Evolutionary conservation across 2,888 invertebrate species (phyloP).

Genomic region (Siphlonurus alternatus): DNA sequence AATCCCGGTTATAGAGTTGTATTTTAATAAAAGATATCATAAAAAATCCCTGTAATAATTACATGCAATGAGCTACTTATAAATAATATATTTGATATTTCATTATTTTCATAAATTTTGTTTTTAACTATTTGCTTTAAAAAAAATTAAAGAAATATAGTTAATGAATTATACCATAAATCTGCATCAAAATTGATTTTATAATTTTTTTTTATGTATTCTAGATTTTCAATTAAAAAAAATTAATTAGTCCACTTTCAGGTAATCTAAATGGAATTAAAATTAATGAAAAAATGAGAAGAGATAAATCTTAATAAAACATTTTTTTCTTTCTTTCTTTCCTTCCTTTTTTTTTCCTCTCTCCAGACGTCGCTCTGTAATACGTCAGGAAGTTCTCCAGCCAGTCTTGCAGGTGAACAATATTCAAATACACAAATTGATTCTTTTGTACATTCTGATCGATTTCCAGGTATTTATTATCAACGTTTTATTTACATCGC

Average conservation of each 20-base stretch:
- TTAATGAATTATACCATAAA: background rate
- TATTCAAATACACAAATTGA: no score
- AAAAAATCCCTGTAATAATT: no score
- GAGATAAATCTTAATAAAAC: background rate
- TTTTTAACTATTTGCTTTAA: background rate
- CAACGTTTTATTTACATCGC: no score
- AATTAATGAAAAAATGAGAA: background rate
- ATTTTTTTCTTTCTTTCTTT: background rate
- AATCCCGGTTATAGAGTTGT: no score
- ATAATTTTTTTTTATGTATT: background rate
- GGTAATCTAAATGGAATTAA: background rate
- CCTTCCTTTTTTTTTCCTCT: background rate
- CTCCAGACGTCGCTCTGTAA: background rate
- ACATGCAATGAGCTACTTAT: no score
- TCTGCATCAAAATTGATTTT: background rate
- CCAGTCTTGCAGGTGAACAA: no score
- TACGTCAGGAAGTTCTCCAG: background rate
- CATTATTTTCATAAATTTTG: background rate
- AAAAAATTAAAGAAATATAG: background rate
- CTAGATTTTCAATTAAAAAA: background rate
- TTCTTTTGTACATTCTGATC: no score
- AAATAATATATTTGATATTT: constrained; percentile 1
- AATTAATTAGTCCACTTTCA: background rate
- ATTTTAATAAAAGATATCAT: no score
- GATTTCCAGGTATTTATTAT: no score